phyloP scores from a whole-genome alignment of 2,797 vertebrate species.

The Hemitrygon akajei region DNA sequence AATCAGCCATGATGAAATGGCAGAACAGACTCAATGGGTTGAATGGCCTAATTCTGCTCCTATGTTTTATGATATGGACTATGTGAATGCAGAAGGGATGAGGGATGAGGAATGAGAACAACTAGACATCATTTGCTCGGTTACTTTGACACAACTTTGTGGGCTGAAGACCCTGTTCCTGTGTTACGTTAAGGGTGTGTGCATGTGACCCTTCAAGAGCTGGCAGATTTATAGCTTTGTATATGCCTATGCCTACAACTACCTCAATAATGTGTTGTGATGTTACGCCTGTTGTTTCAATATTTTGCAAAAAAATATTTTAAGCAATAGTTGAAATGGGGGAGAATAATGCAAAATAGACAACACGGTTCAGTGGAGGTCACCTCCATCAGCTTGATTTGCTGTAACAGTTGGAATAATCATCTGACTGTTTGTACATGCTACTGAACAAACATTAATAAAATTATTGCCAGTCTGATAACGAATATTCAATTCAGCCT shows the following conservation, averaged over 20 bases:
- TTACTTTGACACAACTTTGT: too few species aligned
- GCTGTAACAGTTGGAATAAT: background rate
- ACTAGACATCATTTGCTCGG: too few species aligned
- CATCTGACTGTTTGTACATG: background rate
- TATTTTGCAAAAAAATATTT: background rate
- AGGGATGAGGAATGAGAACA: too few species aligned
- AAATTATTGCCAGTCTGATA: constrained; percentile 14
- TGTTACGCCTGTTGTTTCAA: background rate
- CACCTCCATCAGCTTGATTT: background rate
- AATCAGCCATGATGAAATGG: too few species aligned
- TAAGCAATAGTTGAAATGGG: background rate
- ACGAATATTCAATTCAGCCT: background rate
- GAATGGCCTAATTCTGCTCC: too few species aligned
- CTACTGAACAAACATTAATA: constrained; percentile 1
- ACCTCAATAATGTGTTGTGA: background rate
- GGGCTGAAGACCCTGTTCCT: too few species aligned
- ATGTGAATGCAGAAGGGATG: too few species aligned
- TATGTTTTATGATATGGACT: too few species aligned
- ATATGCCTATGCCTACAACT: too few species aligned
- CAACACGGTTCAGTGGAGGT: background rate
- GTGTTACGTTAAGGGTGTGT: background rate
- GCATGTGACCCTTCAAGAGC: background rate
- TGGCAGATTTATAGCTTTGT: background rate
- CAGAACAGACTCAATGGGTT: too few species aligned
- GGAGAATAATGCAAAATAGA: background rate